Evolutionary conservation across 2,113 vertebrate species (phyloP).

Genomic region (Orycteropus afer): DNA sequence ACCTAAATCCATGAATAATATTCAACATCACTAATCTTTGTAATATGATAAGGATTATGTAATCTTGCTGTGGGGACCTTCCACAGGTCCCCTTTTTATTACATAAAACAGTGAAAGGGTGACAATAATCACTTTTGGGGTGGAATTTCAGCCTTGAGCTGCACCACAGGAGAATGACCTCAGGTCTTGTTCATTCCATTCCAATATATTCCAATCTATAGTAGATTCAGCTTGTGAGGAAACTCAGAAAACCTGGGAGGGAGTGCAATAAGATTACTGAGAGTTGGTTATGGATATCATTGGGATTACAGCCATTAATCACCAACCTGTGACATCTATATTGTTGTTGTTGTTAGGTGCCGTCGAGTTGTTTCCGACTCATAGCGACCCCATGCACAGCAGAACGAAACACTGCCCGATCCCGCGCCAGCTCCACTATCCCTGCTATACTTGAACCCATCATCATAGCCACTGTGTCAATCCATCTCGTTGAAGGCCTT

Average conservation of each 20-base stretch:
- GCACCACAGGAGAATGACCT: background rate
- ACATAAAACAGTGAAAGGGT: background rate
- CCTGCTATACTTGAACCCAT: no score
- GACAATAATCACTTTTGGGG: background rate
- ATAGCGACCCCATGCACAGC: no score
- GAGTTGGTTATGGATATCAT: background rate
- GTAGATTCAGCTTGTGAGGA: background rate
- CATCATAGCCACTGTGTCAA: no score
- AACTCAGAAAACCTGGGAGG: background rate
- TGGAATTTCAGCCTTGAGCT: background rate
- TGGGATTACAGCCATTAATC: background rate
- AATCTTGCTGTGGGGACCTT: background rate
- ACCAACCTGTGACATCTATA: no score
- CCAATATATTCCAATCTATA: background rate
- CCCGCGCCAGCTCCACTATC: no score
- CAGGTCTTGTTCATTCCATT: background rate
- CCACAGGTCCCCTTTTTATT: background rate
- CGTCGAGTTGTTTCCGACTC: no score
- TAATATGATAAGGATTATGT: background rate
- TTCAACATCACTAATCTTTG: background rate
- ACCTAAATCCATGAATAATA: background rate
- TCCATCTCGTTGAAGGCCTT: no score
- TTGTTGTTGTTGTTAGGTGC: no score
- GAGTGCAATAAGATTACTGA: background rate
- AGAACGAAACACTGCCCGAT: no score